Evolutionary conservation across 1,140 invertebrate species (phyloP), one percentile per base, ranked within the genome.

Genomic region (Brachionus asplanchnoidis): DNA sequence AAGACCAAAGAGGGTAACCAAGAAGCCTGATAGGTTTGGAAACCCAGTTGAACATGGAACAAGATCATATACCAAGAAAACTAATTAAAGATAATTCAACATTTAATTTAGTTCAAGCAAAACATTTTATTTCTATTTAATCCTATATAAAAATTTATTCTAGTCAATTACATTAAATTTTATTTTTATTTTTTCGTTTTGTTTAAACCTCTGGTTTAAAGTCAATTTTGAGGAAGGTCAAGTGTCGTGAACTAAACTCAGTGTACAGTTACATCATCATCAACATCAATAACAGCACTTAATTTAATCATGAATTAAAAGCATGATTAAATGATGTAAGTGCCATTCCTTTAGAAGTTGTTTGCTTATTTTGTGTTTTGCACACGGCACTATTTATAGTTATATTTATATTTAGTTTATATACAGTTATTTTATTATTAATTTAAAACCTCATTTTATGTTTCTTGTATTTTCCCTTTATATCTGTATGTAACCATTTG

Each of bases 251-350:
- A 56, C 50, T 17, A 56, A 56, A 56, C 50, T 46, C 50, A 56
- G 50, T 68, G 14, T 68, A 20, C 65, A 68, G 65, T 68, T 68
- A 68, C 23, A 26, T 68, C 65, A 68, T 32, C 65, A 68, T 68
- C 28, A 32, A 68, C 9, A 68, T 68, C 65, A 68, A 68, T 9
- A 68, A 32, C 14, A 32, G 28, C 23, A 68, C 65, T 68, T 68
- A 26, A 68, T 68, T 68, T 68, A 26, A 68, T 68, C 65, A 68
- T 68, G 65, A 26, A 32, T 68, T 68, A 68, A 68, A 68, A 68
- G n/a, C 65, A 68, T 68, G 65, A 68, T 68, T 68, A 68, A 68
- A 68, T 68, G 65, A 68, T 68, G 17, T 32, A 68, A 68, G 65
- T 68, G 65, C 65, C 65, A 36, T 68, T 68, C 65, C 65, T 68